Conservation (phyloP, 2,797 vertebrate genomes). For the Aphelocoma californica region DNA sequence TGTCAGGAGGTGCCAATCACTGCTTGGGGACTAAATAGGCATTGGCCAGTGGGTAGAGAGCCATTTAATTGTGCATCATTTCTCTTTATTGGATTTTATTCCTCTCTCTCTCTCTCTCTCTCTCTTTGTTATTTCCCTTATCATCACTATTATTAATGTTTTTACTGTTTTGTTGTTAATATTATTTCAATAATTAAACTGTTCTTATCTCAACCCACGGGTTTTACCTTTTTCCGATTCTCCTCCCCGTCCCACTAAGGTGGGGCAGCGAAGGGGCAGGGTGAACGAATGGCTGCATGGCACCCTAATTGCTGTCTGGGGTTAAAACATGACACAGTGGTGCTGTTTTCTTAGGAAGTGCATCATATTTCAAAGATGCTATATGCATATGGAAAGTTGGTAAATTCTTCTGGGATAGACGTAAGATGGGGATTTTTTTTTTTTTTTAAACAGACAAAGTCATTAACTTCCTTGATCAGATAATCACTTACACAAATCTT, state of each 20-base stretch:
- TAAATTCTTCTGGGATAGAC: not conserved
- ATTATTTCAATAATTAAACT: not conserved
- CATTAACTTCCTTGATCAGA: not conserved
- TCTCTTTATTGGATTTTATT: not conserved
- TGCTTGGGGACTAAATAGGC: not conserved
- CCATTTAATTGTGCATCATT: not conserved
- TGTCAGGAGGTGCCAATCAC: not conserved
- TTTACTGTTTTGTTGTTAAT: not conserved
- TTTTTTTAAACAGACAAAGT: not conserved
- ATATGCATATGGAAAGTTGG: not conserved
- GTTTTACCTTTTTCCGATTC: not conserved
- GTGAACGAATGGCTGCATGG: not conserved
- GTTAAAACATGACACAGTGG: not conserved
- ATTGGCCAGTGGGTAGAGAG: not conserved
- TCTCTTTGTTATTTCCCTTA: not conserved
- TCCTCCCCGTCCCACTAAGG: accelerated
- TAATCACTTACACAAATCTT: not conserved
- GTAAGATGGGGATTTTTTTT: not conserved
- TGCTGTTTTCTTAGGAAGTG: not conserved
- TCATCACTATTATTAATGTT: not conserved
- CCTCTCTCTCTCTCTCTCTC: not conserved
- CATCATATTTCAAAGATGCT: not conserved
- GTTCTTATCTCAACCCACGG: accelerated
- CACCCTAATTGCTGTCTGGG: not conserved
- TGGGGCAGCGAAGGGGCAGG: not conserved